Evolutionary conservation across 2,888 invertebrate species (phyloP), one percentile per base, ranked within the genome.

Genomic region (Xestia c-nigrum): DNA sequence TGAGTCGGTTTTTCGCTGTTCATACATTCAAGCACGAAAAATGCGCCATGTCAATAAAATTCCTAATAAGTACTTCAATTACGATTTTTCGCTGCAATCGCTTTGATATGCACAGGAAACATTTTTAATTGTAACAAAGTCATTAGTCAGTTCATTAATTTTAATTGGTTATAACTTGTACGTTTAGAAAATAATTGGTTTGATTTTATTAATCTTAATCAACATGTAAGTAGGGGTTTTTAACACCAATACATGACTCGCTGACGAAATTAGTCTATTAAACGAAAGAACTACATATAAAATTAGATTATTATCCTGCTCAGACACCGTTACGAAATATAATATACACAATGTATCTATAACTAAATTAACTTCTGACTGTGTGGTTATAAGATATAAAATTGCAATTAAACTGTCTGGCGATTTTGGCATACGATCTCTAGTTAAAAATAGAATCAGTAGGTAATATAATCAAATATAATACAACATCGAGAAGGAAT

Each of bases 401-500:
- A 85, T 84, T 77, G 81, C 72, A 81, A 89, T 88, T 79, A 86
- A 85, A 87, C 74, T 69, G 81, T 81, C 85, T 84, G 75, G 81
- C 74, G 67, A 85, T 79, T 85, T 85, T 85, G 85, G 85, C 85
- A 80, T 78, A 72, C 74, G 72, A 67, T 65, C 61, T 43, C 24
- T 47, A 14, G 63, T 67, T 72, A 24, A n/a, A 77, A 82, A 79
- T 82, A 85, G 79, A 85, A 59, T 59, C 64, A 55, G 63, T 78
- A 59, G 59, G 38, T 75, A 69, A 67, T 31, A 65, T 55, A 3
- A 63, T 74, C 46, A 81, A 76, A 74, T 76, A 46, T 76, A 72
- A 69, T 68, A 72, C 38, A 65, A 55, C 38, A 31, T 68, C 46
- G 61, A 47, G 65, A 52, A 47, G 43, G 21, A 38, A 40, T 64